phyloP scores from a whole-genome alignment of 2,113 vertebrate species.

The Origma solitaria region DNA sequence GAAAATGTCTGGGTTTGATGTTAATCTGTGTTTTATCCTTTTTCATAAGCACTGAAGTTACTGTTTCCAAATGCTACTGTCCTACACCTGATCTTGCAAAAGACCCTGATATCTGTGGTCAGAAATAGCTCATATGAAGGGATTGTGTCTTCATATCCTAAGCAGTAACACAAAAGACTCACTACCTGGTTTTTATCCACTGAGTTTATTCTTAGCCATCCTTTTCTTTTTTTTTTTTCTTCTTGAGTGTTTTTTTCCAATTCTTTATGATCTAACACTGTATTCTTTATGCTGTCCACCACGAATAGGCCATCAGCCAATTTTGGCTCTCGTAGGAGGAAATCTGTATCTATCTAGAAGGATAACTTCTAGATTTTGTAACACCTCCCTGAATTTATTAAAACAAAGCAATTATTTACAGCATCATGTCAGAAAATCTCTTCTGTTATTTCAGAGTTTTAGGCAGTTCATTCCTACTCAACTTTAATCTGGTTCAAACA shows the following conservation, averaged over 20 bases:
- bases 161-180: background rate
- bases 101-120: background rate
- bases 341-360: background rate
- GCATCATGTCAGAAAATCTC: background rate
- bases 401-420: background rate
- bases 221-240: background rate
- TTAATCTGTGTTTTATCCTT: background rate
- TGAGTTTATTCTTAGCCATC: background rate
- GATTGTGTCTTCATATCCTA: background rate
- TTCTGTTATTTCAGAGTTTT: background rate
- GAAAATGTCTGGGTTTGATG: background rate
- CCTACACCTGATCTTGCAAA: background rate
- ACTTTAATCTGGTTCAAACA: background rate
- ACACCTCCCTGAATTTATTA: background rate
- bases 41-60: background rate
- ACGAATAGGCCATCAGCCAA: background rate
- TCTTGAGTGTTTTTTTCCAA: background rate
- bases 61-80: background rate
- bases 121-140: background rate
- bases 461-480: background rate
- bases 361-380: background rate
- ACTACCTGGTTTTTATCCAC: background rate
- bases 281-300: background rate
- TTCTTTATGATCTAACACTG: background rate
- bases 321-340: background rate